Evolutionary conservation across 2,797 vertebrate species (phyloP), one percentile per base, ranked within the genome.

Genomic region (Emys orbicularis): DNA sequence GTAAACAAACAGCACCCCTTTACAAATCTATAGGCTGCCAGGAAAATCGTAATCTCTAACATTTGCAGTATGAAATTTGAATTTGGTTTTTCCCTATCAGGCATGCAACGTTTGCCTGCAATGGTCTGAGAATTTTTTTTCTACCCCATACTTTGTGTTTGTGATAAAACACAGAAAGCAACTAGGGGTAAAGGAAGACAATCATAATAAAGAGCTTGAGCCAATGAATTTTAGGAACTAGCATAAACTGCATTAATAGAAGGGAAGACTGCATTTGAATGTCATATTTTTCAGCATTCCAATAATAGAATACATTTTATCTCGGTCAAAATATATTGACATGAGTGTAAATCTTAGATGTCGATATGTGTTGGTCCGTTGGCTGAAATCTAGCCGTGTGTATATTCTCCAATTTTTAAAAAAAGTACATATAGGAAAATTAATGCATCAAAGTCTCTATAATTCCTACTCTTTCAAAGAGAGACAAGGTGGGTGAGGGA

Each of bases 1-100:
- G 97, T 98, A 98, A 98, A 99, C 98, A 98, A 98, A 98, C 98
- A 98, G 97, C 97, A 97, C 96, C 97, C 97, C 96, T 97, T 97
- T 96, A 96, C 94, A 95, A 95, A 96, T 87, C 72, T 97, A 97
- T 87, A 93, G 92, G 95, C 97, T 98, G 96, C 96, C 93, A 96
- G 94, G 94, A 97, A 98, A 97, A 96, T 57, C 47, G 25, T 90
- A 97, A 97, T 97, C 97, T 97, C 97, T 96, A 97, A 98, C 96
- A 98, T 95, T 97, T 98, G 95, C 96, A 77, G 83, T 93, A 92
- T 98, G 98, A 98, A 97, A 98, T 98, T 97, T 98, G 97, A 98
- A 98, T 97, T 97, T 88, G 86, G 93, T 93, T 98, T 97, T 96
- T 94, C 92, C 93, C 93, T 19, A 0, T 87, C 96, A 95, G 95